Evolutionary conservation across 2,113 vertebrate genomes (phyloP).

Genomic region (Pelecanoides urinatrix): DNA sequence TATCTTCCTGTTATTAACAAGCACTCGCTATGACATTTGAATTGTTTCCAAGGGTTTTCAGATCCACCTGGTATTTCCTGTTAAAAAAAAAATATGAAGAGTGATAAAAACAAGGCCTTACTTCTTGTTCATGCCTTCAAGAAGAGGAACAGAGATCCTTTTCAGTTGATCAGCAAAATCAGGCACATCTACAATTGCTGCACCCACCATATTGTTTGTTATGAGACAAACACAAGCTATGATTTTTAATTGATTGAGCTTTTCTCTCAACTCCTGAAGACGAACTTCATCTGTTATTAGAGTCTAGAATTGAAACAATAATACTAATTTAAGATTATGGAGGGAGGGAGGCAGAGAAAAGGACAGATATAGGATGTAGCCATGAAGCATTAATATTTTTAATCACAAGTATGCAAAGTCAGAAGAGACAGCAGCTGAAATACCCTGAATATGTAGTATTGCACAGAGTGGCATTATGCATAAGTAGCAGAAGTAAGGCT

Average conservation of each 20-base stretch:
- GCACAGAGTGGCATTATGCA: background rate
- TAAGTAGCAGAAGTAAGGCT: background rate
- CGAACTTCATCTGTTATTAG: constrained; percentile 86
- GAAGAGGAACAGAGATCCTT: constrained; percentile 82
- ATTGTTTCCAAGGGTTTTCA: background rate
- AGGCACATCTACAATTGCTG: constrained; percentile 77
- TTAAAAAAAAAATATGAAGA: background rate
- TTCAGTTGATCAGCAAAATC: constrained; percentile 82
- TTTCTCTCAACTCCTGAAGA: constrained; percentile 83
- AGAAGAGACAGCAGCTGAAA: background rate
- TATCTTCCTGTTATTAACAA: background rate
- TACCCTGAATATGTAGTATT: background rate
- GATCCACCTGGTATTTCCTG: background rate
- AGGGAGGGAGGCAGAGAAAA: background rate
- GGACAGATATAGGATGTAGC: background rate
- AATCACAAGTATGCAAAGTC: background rate
- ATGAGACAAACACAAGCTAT: constrained; percentile 87
- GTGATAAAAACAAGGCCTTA: constrained; percentile 67
- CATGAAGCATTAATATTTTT: background rate
- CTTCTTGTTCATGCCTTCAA: constrained; percentile 88
- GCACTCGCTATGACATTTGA: background rate
- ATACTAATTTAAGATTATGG: background rate
- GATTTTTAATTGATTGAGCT: constrained; percentile 80
- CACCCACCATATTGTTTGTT: constrained; percentile 83
- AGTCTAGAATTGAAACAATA: constrained; percentile 76